Conservation (phyloP, 2,797 vertebrate genomes). For the Pteropus rufus region DNA sequence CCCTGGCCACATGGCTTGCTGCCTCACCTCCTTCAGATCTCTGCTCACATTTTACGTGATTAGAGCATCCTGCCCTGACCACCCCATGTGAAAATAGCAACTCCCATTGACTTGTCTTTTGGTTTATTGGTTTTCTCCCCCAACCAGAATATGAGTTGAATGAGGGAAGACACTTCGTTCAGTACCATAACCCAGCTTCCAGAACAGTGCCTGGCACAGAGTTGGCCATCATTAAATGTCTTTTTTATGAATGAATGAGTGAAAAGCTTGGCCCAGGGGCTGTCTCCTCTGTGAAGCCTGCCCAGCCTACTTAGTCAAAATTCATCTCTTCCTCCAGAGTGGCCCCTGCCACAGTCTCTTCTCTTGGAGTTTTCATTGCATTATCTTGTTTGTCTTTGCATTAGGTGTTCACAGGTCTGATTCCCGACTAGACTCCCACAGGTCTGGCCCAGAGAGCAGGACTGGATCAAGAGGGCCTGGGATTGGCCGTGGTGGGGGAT, state of each 20-base stretch:
- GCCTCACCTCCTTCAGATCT: not conserved
- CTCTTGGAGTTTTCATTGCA: not conserved
- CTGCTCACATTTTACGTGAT: not conserved
- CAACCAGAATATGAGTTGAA: not conserved
- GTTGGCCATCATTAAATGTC: not conserved
- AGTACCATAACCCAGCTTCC: not conserved
- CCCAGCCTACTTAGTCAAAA: not conserved
- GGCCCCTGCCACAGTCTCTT: not conserved
- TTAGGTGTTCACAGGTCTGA: not conserved
- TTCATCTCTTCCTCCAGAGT: not conserved
- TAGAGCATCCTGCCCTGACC: not conserved
- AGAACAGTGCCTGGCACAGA: not conserved
- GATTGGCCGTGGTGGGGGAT: too few species aligned
- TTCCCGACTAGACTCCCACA: not conserved
- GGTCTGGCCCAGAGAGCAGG: not conserved
- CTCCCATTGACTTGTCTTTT: too few species aligned
- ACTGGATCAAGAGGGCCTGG: not conserved
- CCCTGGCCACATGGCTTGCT: not conserved
- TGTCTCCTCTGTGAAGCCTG: not conserved
- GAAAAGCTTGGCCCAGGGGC: not conserved
- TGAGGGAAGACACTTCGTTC: not conserved
- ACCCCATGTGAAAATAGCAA: not conserved
- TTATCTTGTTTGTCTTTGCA: not conserved
- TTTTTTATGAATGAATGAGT: not conserved
- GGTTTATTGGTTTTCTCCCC: not conserved